Evolutionary conservation across 2,888 invertebrate species (phyloP), one percentile per base, ranked within the genome.

Genomic region (Cinara cedri): DNA sequence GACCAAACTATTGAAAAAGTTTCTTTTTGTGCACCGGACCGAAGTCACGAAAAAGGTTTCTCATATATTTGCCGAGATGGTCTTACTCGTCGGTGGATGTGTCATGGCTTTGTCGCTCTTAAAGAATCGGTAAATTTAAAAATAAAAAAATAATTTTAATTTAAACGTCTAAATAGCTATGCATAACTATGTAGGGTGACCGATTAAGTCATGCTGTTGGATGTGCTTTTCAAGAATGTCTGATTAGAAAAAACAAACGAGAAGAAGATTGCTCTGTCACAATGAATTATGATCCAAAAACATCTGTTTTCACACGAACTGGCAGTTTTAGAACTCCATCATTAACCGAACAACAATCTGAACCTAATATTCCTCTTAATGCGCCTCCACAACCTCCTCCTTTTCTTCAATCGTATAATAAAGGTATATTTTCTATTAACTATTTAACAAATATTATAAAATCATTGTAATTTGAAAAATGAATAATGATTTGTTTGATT

Each of bases 1-100:
- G 99, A 99, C 87, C 99, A 99, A 88, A 99, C 98, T 34, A 99
- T 99, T 82, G 99, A 99, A 87, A 99, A 99, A 87, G 98, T 99
- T 4, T 99, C 98, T n/a, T 99, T 99, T 87, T 99, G 99, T 87
- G 98, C 99, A 10, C 99, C 99, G 1, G 99, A 99, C 87, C 90
- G 98, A 82, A 97, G 96, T 86, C 96, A 98, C 85, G 98, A 98
- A 85, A 92, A 96, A 83, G 99, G 98, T 24, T 99, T 97, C 88
- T 98, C 98, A 82, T 99, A 99, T 88, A 99, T 99, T 83, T 99
- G 98, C 86, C 91, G 99, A 81, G 99, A 99, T 86, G 99, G 98
- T 81, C 97, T 98, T 16, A 98, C 98, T 0, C 90, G 98, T 9
- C 91, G 99, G 21, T 99, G 99, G 99, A 98, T 99, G 97, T 99